Conservation (phyloP, 2,113 vertebrate genomes). For the Guaruba guarouba region DNA sequence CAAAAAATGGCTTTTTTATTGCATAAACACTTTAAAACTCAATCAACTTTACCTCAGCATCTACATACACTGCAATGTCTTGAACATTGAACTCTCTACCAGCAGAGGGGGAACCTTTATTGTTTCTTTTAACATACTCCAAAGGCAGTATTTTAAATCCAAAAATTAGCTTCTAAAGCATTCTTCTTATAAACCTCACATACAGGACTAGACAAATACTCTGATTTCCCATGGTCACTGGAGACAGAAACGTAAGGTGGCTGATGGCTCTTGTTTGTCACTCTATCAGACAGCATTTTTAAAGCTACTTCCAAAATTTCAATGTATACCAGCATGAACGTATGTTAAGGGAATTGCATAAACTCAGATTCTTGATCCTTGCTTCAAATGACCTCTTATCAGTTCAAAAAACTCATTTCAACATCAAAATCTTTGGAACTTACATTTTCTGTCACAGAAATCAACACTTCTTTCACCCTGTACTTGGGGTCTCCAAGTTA, state of each 20-base stretch:
- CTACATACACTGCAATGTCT: neutral
- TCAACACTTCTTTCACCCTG: neutral
- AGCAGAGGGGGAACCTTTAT: slow-evolving; percentile 19
- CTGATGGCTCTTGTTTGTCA: neutral
- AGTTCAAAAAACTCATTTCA: neutral
- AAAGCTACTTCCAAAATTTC: neutral
- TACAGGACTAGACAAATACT: neutral
- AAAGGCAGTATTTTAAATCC: slow-evolving; percentile 15
- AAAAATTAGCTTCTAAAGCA: neutral
- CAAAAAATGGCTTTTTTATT: neutral
- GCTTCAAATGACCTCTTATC: neutral
- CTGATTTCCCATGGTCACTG: neutral
- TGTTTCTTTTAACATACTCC: neutral
- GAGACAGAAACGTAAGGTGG: neutral
- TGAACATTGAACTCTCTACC: slow-evolving; percentile 1
- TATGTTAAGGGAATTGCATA: neutral
- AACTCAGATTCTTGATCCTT: neutral
- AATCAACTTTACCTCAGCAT: neutral
- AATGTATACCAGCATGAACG: neutral
- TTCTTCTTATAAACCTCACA: neutral
- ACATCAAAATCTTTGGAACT: neutral
- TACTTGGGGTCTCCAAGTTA: neutral
- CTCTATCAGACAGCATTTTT: neutral
- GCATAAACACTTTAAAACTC: neutral
- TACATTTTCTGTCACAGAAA: neutral